Conservation (phyloP, 2,888 invertebrate species). For the Odontomyia ornata region DNA sequence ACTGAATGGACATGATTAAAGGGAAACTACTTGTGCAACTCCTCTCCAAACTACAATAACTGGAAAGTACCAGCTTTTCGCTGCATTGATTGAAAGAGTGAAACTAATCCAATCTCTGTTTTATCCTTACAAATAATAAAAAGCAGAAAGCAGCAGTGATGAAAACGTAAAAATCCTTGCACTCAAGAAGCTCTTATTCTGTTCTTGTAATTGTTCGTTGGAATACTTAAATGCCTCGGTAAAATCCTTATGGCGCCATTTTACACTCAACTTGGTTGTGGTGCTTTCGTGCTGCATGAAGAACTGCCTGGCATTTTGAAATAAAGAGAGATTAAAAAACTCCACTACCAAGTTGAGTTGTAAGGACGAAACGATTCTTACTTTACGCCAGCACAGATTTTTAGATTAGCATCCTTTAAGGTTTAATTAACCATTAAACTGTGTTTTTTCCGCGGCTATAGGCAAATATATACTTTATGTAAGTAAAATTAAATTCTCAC, state of each 20-base stretch:
- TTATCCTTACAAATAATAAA: neutral
- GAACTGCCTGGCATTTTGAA: neutral
- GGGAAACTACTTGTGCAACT: neutral
- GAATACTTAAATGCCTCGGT: slow-evolving; percentile 21
- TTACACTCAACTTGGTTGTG: neutral
- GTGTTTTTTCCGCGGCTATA: slow-evolving; percentile 37
- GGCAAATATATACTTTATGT: neutral
- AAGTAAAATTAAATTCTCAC: neutral
- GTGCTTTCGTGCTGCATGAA: neutral
- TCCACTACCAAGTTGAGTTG: neutral
- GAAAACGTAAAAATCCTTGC: slow-evolving; percentile 3
- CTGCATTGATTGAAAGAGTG: neutral
- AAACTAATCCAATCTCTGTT: neutral
- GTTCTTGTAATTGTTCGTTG: slow-evolving; percentile 35
- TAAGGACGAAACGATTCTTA: neutral
- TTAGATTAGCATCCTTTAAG: slow-evolving; percentile 39
- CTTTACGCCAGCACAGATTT: slow-evolving; percentile 36
- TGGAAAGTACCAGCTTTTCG: neutral
- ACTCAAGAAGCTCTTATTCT: slow-evolving; percentile 32
- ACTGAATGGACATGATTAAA: no score
- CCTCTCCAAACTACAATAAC: neutral
- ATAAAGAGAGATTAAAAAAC: slow-evolving; percentile 28
- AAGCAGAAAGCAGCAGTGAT: neutral
- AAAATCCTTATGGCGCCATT: slow-evolving; percentile 29
- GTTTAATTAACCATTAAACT: slow-evolving; percentile 43